These are phyloP conservation scores for Myotis davidii DNA, from an alignment of 2,113 vertebrate genomes.

Conservation along the genomic window DNA sequence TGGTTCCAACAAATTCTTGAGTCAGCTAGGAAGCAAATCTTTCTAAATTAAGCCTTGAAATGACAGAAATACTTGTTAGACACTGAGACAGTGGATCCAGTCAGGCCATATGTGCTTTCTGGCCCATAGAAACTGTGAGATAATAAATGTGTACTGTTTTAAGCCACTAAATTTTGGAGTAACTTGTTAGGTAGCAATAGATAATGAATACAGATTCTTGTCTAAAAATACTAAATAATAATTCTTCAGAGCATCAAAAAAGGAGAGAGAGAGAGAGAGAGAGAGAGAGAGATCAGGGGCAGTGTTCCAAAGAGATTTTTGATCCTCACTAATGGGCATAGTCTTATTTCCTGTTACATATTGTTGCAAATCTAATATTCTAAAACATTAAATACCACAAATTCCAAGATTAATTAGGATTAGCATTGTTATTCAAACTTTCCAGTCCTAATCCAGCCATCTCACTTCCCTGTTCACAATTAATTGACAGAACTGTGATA, in stretches of 20 bases:
- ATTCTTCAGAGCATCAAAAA: neutral
- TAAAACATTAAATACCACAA: neutral
- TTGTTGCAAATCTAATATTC: neutral
- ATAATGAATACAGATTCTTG: neutral
- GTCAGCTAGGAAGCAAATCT: neutral
- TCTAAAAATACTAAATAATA: conserved; percentile 22
- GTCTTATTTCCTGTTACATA: neutral
- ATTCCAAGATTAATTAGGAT: neutral
- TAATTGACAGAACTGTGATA: neutral
- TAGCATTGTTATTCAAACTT: conserved; percentile 38
- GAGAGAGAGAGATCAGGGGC: neutral
- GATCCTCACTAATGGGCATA: neutral
- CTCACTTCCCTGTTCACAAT: neutral
- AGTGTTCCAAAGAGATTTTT: neutral
- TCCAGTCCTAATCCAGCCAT: neutral
- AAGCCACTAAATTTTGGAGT: neutral
- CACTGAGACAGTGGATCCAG: neutral
- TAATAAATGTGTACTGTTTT: conserved; percentile 9
- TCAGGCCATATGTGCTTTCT: neutral
- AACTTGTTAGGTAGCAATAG: conserved; percentile 4
- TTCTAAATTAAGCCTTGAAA: neutral
- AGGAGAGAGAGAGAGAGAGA: neutral
- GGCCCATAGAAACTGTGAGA: neutral
- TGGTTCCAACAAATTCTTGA: neutral
- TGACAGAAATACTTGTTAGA: neutral